Conservation (phyloP, 2,797 vertebrate genomes). For the Sandelia bainsii region DNA sequence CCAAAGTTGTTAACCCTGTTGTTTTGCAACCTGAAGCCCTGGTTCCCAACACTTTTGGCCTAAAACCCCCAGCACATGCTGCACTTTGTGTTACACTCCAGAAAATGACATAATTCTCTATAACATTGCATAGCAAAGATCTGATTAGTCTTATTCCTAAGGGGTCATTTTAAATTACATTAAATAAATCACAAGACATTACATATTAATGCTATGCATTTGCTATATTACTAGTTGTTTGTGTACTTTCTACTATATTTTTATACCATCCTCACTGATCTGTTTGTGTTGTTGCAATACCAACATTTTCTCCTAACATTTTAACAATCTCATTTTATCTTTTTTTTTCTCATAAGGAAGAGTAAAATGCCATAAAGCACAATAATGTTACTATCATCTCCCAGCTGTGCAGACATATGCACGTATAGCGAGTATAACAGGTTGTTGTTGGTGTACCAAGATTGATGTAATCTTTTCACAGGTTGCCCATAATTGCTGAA, state of each 20-base stretch:
- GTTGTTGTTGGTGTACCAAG: constrained; percentile 13
- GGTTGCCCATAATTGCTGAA: background rate
- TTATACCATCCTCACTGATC: background rate
- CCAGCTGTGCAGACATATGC: background rate
- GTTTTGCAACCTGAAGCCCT: background rate
- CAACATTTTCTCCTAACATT: background rate
- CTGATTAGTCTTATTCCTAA: background rate
- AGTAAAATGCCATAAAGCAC: background rate
- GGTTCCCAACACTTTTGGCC: background rate
- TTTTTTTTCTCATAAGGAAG: background rate
- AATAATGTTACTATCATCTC: background rate
- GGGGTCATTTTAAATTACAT: too few relatives aligned
- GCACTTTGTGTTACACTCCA: background rate
- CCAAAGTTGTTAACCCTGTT: background rate
- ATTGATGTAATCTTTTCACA: constrained; percentile 19
- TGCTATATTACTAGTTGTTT: background rate
- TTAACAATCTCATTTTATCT: background rate
- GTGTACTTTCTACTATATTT: background rate
- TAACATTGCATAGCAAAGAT: background rate
- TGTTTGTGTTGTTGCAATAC: background rate
- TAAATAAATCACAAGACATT: background rate
- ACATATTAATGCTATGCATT: background rate
- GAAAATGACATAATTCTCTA: background rate
- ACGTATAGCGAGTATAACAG: background rate
- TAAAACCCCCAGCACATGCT: background rate